Percentiles rank a stretch among this genome's conserved stretches.
Conservation (phyloP, 2,888 invertebrate genomes). For the Agrochola circellaris region DNA sequence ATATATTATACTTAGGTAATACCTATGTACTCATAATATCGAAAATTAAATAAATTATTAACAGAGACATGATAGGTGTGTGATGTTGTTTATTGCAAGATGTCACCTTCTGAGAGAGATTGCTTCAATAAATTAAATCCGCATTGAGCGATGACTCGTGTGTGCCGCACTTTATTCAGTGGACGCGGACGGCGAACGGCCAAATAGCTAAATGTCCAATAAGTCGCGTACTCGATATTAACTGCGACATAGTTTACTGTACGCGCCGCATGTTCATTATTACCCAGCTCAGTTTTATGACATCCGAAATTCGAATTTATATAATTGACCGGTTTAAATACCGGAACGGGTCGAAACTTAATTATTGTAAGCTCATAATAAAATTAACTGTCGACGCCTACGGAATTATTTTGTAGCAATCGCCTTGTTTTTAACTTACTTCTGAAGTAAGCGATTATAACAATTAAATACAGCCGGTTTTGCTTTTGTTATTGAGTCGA, state of each 20-base stretch:
- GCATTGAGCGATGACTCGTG: slow-evolving; percentile 64
- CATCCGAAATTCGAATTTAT: slow-evolving; percentile 84
- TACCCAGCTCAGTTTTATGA: slow-evolving; percentile 85
- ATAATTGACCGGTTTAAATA: slow-evolving; percentile 86
- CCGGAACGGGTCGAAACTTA: slow-evolving; percentile 75
- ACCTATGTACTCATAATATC: neutral
- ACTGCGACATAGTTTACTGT: slow-evolving; percentile 87
- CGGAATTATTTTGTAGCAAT: slow-evolving; percentile 62
- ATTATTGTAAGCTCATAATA: slow-evolving; percentile 73
- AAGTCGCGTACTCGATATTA: slow-evolving; percentile 85
- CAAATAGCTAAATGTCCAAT: slow-evolving; percentile 85
- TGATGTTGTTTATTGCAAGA: neutral
- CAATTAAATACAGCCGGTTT: slow-evolving; percentile 59
- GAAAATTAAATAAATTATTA: neutral
- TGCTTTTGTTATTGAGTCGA: slow-evolving; percentile 34
- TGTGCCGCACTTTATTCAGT: slow-evolving; percentile 70
- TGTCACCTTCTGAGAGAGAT: slow-evolving; percentile 1
- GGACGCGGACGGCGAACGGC: slow-evolving; percentile 70
- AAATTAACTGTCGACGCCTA: slow-evolving; percentile 66
- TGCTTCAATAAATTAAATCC: slow-evolving; percentile 50
- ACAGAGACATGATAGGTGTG: neutral
- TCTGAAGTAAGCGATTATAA: slow-evolving; percentile 53
- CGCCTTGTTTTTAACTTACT: slow-evolving; percentile 57
- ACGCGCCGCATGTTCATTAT: slow-evolving; percentile 88
- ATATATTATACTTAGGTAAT: no score